These are phyloP conservation scores for Oreochromis mossambicus DNA, from an alignment of 2,797 vertebrate genomes.

Conservation along the genomic window DNA sequence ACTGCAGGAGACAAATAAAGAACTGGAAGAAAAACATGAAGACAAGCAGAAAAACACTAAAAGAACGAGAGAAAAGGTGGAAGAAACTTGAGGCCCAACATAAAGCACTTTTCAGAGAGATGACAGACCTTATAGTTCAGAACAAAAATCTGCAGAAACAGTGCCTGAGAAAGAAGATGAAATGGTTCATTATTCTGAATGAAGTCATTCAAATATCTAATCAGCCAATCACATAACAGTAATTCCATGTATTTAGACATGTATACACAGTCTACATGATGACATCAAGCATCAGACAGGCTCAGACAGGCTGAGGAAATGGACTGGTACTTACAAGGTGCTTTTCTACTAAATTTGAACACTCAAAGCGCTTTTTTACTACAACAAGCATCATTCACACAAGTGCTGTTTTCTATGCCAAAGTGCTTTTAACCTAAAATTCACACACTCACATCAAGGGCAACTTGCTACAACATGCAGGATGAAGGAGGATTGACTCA, in stretches of 20 bases:
- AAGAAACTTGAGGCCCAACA: background rate
- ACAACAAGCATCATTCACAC: too few species aligned
- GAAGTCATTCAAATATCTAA: background rate
- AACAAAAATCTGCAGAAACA: background rate
- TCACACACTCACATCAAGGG: too few species aligned
- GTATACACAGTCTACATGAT: background rate
- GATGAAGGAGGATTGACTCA: too few species aligned
- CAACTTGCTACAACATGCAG: too few species aligned
- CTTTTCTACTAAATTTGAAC: too few species aligned
- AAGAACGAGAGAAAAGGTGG: accelerated
- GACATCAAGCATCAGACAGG: accelerated
- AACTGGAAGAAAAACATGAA: accelerated
- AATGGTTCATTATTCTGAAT: background rate
- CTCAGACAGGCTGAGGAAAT: background rate
- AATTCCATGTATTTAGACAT: background rate
- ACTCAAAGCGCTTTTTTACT: too few species aligned
- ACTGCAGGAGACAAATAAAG: background rate
- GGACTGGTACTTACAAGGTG: background rate
- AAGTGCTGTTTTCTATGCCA: too few species aligned
- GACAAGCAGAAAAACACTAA: background rate
- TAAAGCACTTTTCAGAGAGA: background rate
- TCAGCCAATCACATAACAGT: background rate
- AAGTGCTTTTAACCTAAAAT: too few species aligned
- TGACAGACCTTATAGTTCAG: background rate
- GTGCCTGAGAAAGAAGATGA: background rate